Percentiles rank a stretch among this genome's conserved stretches.
phyloP scores from a whole-genome alignment of 2,113 vertebrate genomes.

The Xenopus borealis region DNA sequence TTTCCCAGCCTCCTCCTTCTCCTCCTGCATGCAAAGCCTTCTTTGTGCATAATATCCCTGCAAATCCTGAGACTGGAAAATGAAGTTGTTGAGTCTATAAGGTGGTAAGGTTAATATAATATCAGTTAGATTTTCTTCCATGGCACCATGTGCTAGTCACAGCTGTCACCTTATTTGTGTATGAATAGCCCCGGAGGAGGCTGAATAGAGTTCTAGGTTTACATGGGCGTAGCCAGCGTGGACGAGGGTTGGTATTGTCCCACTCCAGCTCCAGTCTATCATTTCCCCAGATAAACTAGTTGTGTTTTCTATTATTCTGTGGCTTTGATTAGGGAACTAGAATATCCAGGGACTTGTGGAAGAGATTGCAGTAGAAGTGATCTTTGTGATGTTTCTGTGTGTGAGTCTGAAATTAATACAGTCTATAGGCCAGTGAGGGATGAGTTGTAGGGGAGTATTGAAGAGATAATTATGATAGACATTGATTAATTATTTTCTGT shows the following conservation, averaged over 20 bases:
- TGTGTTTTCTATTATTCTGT: neutral
- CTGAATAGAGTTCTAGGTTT: constrained; percentile 74
- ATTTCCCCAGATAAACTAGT: too few relatives aligned
- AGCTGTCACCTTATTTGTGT: constrained; percentile 82
- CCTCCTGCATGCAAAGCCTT: neutral
- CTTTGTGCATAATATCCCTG: neutral
- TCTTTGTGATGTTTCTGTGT: too few relatives aligned
- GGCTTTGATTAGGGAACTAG: too few relatives aligned
- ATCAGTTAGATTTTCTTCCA: neutral
- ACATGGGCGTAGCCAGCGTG: constrained; percentile 57
- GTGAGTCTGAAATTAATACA: too few relatives aligned
- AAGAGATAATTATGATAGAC: too few relatives aligned
- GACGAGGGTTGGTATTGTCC: neutral
- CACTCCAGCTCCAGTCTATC: neutral
- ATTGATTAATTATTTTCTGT: too few relatives aligned
- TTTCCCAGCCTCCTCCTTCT: neutral
- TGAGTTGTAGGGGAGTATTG: too few relatives aligned
- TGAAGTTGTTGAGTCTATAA: neutral
- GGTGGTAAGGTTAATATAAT: neutral
- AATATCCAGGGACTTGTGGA: too few relatives aligned
- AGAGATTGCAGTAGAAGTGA: too few relatives aligned
- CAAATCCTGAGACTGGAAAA: neutral
- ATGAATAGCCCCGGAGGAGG: constrained; percentile 79
- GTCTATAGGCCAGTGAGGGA: too few relatives aligned
- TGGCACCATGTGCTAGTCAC: constrained; percentile 57